phyloP scores from a whole-genome alignment of 2,113 vertebrate genomes.

The Murina feae region DNA sequence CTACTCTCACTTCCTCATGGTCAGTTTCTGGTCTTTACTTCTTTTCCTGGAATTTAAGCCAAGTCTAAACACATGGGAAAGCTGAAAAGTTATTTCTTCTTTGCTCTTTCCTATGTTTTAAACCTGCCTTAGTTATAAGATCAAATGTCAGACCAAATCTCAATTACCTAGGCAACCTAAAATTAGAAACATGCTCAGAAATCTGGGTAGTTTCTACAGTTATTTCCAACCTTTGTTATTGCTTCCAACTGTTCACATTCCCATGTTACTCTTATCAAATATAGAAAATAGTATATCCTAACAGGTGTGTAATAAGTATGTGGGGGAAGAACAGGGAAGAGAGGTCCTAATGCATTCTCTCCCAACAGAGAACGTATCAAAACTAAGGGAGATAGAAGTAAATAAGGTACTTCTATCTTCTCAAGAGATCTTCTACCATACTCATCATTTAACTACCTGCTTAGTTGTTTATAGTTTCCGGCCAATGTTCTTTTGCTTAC shows the following conservation, averaged over 20 bases:
- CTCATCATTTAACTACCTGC: background rate
- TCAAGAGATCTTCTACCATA: background rate
- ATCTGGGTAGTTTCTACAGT: background rate
- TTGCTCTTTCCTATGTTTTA: background rate
- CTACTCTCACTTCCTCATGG: background rate
- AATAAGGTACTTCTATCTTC: background rate
- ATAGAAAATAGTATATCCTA: background rate
- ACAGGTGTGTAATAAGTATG: background rate
- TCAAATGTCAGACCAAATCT: constrained; percentile 23
- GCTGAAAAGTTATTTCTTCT: background rate
- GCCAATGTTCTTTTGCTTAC: constrained; percentile 16
- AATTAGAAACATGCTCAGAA: background rate
- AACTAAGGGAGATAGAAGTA: background rate
- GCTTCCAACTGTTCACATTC: background rate
- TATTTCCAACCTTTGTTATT: background rate
- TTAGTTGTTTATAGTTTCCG: constrained; percentile 17
- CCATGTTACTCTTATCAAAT: background rate
- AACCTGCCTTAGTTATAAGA: background rate
- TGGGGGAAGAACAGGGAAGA: background rate
- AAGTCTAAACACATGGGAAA: background rate
- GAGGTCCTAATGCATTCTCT: background rate
- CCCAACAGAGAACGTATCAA: background rate
- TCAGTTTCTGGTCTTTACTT: constrained; percentile 4
- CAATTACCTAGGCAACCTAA: background rate
- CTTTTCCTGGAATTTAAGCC: background rate